A percentile compares a stretch with the other conserved stretches of the same genome.
These are phyloP conservation scores for Diglossa cyanea DNA, from an alignment of 2,797 vertebrate species.

Conservation along the genomic window DNA sequence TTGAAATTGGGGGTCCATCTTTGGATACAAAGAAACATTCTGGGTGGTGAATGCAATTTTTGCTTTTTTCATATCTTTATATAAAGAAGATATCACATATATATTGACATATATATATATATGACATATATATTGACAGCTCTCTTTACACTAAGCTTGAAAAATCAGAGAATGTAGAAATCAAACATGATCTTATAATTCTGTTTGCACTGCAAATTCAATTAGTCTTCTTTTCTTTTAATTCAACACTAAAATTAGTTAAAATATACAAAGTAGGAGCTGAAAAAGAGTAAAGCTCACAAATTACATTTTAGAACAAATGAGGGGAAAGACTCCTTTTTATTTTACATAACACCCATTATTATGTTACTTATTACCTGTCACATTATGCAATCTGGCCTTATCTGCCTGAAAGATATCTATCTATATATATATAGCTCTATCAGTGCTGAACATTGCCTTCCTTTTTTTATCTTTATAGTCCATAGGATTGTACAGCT, in stretches of 20 bases:
- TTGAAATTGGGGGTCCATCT: neutral
- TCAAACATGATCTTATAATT: neutral
- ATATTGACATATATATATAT: neutral
- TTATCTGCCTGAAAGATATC: neutral
- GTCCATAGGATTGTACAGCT: neutral
- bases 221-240: neutral
- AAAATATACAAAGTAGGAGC: neutral
- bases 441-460: neutral
- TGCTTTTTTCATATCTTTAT: neutral
- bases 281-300: neutral
- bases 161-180: neutral
- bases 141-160: neutral
- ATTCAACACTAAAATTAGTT: neutral
- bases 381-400: neutral
- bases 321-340: neutral
- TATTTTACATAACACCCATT: neutral
- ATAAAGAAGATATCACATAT: neutral
- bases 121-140: neutral
- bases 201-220: neutral
- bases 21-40: neutral
- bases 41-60: neutral
- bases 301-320: neutral
- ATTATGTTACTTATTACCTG: neutral
- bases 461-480: neutral
- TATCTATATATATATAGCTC: neutral